Percentiles rank a stretch among this genome's conserved stretches.
Conservation (phyloP, 2,113 vertebrate genomes). For the Tyrannus savana region DNA sequence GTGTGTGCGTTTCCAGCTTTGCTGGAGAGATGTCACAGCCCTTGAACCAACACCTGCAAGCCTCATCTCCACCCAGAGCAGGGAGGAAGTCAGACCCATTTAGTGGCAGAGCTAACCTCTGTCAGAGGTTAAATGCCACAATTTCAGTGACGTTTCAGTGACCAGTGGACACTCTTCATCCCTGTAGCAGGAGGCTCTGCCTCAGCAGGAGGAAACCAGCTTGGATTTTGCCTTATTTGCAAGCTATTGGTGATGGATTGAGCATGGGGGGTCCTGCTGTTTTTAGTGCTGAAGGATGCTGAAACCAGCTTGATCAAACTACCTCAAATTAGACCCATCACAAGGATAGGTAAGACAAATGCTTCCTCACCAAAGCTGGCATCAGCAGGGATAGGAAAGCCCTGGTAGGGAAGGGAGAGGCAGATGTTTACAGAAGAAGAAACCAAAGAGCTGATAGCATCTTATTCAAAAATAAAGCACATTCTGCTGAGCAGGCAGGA, state of each 20-base stretch:
- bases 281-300: background rate
- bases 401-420: background rate
- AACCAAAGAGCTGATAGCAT: background rate
- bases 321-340: background rate
- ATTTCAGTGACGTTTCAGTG: background rate
- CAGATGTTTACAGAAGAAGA: background rate
- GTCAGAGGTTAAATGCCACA: background rate
- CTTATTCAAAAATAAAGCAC: background rate
- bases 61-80: background rate
- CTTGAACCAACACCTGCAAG: background rate
- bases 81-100: background rate
- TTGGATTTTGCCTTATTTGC: background rate
- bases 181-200: background rate
- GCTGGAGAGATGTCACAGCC: background rate
- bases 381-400: background rate
- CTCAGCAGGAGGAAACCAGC: background rate
- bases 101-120: background rate
- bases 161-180: background rate
- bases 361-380: background rate
- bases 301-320: background rate
- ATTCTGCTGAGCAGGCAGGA: background rate
- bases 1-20: background rate
- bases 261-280: fast-evolving
- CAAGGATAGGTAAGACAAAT: background rate
- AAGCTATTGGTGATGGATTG: background rate